These are phyloP conservation scores for Xiphophorus hellerii DNA, from an alignment of 2,113 vertebrate species.

Conservation along the genomic window DNA sequence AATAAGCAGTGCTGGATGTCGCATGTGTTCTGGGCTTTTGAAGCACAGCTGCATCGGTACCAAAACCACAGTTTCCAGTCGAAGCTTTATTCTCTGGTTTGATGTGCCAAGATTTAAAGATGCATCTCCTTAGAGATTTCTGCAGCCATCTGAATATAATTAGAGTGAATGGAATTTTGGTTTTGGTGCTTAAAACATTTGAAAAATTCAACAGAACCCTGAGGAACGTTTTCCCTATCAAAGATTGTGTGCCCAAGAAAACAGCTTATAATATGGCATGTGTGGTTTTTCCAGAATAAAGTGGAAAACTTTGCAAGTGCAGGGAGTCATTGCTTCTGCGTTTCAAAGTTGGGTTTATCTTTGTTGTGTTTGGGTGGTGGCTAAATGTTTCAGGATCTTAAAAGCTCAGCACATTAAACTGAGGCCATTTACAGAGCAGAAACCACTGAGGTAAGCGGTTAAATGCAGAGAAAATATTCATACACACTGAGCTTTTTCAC, in stretches of 20 bases:
- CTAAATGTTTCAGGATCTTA: conserved; percentile 9
- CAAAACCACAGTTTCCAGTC: background rate
- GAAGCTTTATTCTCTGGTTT: background rate
- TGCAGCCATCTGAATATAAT: background rate
- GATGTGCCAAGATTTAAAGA: conserved; percentile 10
- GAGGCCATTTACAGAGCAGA: background rate
- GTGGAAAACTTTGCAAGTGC: conserved; percentile 3
- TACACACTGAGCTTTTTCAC: background rate
- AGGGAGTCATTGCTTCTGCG: background rate
- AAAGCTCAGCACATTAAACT: conserved; percentile 11
- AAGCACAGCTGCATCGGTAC: background rate
- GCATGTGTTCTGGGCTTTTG: background rate
- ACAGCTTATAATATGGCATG: background rate
- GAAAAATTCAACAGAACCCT: background rate
- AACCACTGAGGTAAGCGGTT: background rate
- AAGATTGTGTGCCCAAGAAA: background rate
- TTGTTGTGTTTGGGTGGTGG: conserved; percentile 7
- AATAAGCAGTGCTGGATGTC: background rate
- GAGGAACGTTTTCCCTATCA: background rate
- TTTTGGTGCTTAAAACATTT: background rate
- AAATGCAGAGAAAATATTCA: background rate
- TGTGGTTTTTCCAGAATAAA: background rate
- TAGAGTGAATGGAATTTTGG: background rate
- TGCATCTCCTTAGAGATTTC: conserved; percentile 11
- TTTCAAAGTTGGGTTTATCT: conserved; percentile 10